Conservation (phyloP, 2,888 invertebrate genomes). For the Lasius fuliginosus region DNA sequence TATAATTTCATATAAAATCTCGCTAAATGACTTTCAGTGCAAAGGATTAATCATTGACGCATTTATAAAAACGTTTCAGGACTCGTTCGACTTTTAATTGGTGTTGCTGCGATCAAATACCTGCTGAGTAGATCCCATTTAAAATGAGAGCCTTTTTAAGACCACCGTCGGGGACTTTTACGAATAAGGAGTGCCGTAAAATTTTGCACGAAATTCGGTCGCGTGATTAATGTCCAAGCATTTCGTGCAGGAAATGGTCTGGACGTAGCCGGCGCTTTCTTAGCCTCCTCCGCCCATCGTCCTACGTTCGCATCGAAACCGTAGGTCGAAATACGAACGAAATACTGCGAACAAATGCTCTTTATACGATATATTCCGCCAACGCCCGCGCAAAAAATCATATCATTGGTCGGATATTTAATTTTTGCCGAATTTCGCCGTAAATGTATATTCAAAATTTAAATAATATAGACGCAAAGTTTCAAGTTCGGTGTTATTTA, state of each 20-base stretch:
- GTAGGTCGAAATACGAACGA: constrained; percentile 60
- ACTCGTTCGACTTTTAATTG: constrained; percentile 12
- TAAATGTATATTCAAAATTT: not conserved
- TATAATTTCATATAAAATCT: not conserved
- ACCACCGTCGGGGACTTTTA: constrained; percentile 8
- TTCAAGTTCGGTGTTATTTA: not conserved
- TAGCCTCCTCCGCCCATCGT: constrained; percentile 67
- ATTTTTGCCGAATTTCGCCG: not conserved
- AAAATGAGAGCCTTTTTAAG: not conserved
- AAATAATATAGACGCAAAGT: not conserved
- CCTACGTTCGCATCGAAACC: constrained; percentile 66
- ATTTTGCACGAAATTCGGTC: constrained; percentile 58
- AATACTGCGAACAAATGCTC: constrained; percentile 58
- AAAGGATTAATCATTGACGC: not conserved
- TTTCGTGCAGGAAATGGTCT: constrained; percentile 64
- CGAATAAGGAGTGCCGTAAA: constrained; percentile 49
- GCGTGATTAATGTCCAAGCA: constrained; percentile 67
- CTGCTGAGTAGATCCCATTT: not conserved
- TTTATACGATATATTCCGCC: constrained; percentile 28
- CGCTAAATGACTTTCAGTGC: not conserved
- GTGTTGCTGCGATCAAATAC: not conserved
- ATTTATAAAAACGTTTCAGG: not conserved
- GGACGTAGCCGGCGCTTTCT: constrained; percentile 53
- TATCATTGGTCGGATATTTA: not conserved
- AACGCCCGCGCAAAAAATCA: not conserved